phyloP scores from a whole-genome alignment of 2,888 invertebrate genomes.

The Patella pellucida region DNA sequence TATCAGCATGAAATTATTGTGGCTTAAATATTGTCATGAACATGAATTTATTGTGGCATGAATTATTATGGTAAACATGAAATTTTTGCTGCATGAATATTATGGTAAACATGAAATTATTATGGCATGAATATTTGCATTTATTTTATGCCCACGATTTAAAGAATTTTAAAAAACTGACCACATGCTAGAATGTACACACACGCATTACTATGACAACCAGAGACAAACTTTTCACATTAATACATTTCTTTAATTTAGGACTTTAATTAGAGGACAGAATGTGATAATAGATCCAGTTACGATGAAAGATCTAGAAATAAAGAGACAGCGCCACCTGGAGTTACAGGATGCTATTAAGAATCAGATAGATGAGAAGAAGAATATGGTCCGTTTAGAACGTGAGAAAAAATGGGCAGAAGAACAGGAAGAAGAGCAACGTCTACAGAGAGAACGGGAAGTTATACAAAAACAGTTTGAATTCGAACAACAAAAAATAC shows the following conservation, averaged over 20 bases:
- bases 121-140: no score
- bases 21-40: no score
- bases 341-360: slow-evolving; percentile 73
- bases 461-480: slow-evolving; percentile 78
- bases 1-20: no score
- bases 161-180: no score
- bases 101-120: no score
- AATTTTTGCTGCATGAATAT: no score
- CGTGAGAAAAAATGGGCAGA: slow-evolving; percentile 81
- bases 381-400: slow-evolving; percentile 82
- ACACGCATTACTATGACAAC: no score
- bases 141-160: no score
- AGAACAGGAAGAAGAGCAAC: slow-evolving; percentile 85
- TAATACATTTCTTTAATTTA: slow-evolving; percentile 28
- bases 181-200: no score
- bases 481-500: slow-evolving; percentile 77
- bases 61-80: no score
- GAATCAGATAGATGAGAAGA: slow-evolving; percentile 83
- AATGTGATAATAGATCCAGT: slow-evolving; percentile 86
- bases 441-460: slow-evolving; percentile 82
- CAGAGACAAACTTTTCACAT: no score
- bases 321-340: slow-evolving; percentile 78
- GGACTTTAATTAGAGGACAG: slow-evolving; percentile 85
- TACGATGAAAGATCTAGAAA: slow-evolving; percentile 85
- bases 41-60: no score